phyloP scores from a whole-genome alignment of 2,888 invertebrate species.

The Sinelater perroti region DNA sequence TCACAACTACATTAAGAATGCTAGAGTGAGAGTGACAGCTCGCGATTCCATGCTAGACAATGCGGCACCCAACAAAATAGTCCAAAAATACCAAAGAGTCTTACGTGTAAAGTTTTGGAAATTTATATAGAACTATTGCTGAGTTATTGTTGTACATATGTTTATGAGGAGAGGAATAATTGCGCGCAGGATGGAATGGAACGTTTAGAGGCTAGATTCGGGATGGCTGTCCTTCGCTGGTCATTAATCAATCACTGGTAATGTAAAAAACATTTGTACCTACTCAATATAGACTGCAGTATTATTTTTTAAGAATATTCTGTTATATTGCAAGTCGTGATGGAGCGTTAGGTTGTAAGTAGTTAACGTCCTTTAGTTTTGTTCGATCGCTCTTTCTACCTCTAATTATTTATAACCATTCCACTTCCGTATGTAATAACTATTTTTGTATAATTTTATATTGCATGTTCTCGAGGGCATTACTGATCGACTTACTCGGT shows the following conservation, averaged over 20 bases:
- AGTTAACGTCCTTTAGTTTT: constrained; percentile 8
- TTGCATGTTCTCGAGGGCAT: constrained; percentile 6
- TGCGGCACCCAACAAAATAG: constrained; percentile 21
- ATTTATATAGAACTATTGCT: constrained; percentile 22
- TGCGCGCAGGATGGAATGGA: background rate
- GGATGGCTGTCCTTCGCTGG: background rate
- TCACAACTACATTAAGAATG: constrained; percentile 8
- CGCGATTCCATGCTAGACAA: constrained; percentile 12
- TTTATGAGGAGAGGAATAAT: constrained; percentile 8
- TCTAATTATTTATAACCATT: constrained; percentile 19
- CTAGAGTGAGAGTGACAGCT: constrained; percentile 10
- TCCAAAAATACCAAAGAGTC: constrained; percentile 34
- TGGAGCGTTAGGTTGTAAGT: constrained; percentile 2
- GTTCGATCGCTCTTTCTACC: constrained; percentile 6
- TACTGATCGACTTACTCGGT: constrained; percentile 1
- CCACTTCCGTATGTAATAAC: constrained; percentile 18
- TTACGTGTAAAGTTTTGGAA: constrained; percentile 23
- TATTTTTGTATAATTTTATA: constrained; percentile 10
- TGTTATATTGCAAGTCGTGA: background rate
- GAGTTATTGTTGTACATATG: constrained; percentile 20
- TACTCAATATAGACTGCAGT: constrained; percentile 21
- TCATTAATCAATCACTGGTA: constrained; percentile 13
- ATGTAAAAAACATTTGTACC: constrained; percentile 10
- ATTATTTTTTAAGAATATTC: constrained; percentile 19
- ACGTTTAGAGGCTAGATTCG: background rate